Conservation (phyloP, 2,797 vertebrate species). For the Nasua narica region DNA sequence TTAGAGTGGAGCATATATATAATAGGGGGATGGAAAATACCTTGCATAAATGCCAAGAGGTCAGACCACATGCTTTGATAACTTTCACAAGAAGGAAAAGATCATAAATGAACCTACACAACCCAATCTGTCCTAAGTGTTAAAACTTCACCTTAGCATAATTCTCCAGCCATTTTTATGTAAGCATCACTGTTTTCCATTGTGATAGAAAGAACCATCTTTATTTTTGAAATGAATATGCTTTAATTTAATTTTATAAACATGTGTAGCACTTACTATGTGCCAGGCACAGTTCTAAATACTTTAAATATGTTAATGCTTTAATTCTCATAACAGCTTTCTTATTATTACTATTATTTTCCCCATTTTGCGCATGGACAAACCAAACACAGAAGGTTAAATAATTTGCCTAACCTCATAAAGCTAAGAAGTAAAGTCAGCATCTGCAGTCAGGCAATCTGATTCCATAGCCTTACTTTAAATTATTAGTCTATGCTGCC, state of each 20-base stretch:
- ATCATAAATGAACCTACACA: neutral
- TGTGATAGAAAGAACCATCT: neutral
- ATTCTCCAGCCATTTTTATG: neutral
- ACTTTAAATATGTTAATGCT: neutral
- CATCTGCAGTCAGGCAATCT: neutral
- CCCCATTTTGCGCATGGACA: neutral
- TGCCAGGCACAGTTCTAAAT: neutral
- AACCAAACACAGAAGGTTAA: neutral
- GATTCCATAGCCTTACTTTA: neutral
- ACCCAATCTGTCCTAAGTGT: neutral
- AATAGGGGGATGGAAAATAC: neutral
- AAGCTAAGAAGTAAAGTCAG: neutral
- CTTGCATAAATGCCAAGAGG: neutral
- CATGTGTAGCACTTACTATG: neutral
- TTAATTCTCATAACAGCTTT: neutral
- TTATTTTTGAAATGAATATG: neutral
- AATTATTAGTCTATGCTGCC: neutral
- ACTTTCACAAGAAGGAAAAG: neutral
- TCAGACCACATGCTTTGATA: neutral
- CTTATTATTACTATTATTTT: neutral
- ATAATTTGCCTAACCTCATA: neutral
- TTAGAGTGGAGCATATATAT: neutral
- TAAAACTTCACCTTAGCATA: neutral
- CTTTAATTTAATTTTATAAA: neutral
- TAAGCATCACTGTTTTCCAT: neutral